phyloP scores from a whole-genome alignment of 2,888 invertebrate genomes.

The Drosophila imparisetae region DNA sequence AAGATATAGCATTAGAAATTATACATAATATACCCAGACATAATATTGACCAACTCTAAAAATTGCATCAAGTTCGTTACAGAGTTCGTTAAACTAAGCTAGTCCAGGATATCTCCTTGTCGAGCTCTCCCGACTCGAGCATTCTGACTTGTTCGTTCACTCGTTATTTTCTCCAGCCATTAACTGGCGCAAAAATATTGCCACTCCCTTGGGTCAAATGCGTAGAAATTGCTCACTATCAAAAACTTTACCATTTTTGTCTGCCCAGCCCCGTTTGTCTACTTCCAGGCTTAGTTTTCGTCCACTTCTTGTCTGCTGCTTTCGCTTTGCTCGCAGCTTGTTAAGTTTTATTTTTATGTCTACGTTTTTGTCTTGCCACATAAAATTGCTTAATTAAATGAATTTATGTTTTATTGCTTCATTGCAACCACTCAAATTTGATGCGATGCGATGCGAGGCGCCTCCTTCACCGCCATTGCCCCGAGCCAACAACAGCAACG shows the following conservation, averaged over 20 bases:
- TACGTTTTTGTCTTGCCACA: slow-evolving; percentile 50
- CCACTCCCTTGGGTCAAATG: slow-evolving; percentile 69
- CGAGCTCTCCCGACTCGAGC: neutral
- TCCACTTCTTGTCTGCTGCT: neutral
- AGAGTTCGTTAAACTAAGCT: neutral
- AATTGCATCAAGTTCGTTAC: neutral
- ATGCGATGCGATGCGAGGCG: slow-evolving; percentile 19
- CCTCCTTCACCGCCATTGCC: slow-evolving; percentile 1
- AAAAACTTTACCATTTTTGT: slow-evolving; percentile 34
- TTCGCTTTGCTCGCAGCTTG: slow-evolving; percentile 31
- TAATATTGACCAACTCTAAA: neutral
- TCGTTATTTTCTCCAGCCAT: slow-evolving; percentile 38
- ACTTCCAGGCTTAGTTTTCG: neutral
- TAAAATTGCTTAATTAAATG: slow-evolving; percentile 77
- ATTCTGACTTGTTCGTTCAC: neutral
- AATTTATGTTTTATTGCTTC: slow-evolving; percentile 71
- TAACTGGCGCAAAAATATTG: slow-evolving; percentile 60
- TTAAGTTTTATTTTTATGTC: slow-evolving; percentile 61
- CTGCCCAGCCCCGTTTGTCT: neutral
- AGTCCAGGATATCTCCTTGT: neutral
- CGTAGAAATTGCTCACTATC: slow-evolving; percentile 70
- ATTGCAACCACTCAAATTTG: slow-evolving; percentile 60
- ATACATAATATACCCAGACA: neutral
- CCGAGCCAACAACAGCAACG: slow-evolving; percentile 2
- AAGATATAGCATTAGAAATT: neutral